A percentile compares a stretch with the other conserved stretches of the same genome.
Conservation (phyloP, 2,113 vertebrate species). For the Cairina moschata region DNA sequence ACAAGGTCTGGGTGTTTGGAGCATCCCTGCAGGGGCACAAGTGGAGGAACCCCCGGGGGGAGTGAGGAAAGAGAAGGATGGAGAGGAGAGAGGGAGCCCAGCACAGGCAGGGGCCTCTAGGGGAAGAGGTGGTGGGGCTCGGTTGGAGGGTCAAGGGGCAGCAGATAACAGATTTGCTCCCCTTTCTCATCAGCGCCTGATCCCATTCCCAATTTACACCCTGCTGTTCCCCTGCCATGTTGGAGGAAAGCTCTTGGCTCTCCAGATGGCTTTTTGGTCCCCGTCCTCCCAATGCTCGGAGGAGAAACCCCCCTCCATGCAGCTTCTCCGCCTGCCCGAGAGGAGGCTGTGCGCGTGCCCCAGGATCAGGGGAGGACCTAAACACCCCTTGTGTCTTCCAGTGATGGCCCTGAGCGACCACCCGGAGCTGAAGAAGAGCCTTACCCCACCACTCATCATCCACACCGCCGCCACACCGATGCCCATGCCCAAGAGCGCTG, state of each 20-base stretch:
- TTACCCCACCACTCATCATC: conserved; percentile 94
- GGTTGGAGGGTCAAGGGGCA: neutral
- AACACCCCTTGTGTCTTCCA: conserved; percentile 21
- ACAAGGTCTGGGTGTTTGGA: rapidly evolving
- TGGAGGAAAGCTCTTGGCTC: neutral
- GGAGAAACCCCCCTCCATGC: rapidly evolving
- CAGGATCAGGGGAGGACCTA: neutral
- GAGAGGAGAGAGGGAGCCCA: neutral
- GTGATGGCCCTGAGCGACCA: conserved; percentile 90
- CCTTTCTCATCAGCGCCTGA: neutral
- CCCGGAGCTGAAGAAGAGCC: conserved; percentile 87
- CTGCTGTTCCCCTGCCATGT: neutral
- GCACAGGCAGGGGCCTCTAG: neutral
- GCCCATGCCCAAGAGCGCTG: conserved; percentile 91
- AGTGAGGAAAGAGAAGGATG: neutral
- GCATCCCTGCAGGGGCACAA: neutral
- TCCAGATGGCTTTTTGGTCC: neutral
- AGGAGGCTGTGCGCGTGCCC: neutral
- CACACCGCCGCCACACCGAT: conserved; percentile 96
- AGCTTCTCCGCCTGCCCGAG: neutral
- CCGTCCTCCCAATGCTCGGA: neutral
- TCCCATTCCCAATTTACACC: neutral
- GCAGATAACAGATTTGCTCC: neutral
- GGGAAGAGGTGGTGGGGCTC: neutral
- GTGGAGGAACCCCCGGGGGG: neutral